Percentiles rank a stretch among this genome's conserved stretches.
Conservation (phyloP, 2,113 vertebrate species). For the Gadus chalcogrammus region DNA sequence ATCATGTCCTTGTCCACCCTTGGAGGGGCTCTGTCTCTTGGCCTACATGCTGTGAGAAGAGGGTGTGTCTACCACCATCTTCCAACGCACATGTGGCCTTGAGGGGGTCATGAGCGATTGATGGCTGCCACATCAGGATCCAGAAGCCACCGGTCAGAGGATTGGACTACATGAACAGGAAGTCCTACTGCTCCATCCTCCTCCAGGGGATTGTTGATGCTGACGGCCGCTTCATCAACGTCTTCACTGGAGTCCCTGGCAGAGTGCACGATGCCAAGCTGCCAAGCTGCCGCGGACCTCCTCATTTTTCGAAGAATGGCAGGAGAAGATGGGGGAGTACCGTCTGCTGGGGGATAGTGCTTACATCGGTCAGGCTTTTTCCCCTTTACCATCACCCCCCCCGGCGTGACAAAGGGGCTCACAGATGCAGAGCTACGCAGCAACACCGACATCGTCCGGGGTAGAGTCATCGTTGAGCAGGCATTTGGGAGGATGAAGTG, state of each 20-base stretch:
- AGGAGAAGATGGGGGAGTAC: conserved; percentile 21
- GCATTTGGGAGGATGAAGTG: too few species aligned
- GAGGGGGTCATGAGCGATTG: conserved; percentile 7
- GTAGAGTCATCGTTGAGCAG: not conserved
- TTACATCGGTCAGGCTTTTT: conserved; percentile 12
- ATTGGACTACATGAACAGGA: conserved; percentile 25
- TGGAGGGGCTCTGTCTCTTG: not conserved
- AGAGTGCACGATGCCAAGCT: not conserved
- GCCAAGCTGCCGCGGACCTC: too few species aligned
- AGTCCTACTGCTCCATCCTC: conserved; percentile 21
- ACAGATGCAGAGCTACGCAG: not conserved
- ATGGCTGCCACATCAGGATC: not conserved
- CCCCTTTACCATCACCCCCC: conserved; percentile 19
- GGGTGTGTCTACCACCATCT: not conserved
- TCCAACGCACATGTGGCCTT: conserved; percentile 1
- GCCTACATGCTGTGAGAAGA: not conserved
- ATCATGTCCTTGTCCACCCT: not conserved
- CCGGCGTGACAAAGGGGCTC: conserved; percentile 6
- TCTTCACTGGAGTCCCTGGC: conserved; percentile 10
- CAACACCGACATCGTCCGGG: too few species aligned
- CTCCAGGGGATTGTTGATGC: conserved; percentile 18
- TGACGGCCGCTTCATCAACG: not conserved
- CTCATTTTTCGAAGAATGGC: not conserved
- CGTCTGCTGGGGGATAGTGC: conserved; percentile 12
- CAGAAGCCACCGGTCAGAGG: conserved; percentile 24